Conservation (phyloP, 2,888 invertebrate genomes). For the Druceiella hillmani region DNA sequence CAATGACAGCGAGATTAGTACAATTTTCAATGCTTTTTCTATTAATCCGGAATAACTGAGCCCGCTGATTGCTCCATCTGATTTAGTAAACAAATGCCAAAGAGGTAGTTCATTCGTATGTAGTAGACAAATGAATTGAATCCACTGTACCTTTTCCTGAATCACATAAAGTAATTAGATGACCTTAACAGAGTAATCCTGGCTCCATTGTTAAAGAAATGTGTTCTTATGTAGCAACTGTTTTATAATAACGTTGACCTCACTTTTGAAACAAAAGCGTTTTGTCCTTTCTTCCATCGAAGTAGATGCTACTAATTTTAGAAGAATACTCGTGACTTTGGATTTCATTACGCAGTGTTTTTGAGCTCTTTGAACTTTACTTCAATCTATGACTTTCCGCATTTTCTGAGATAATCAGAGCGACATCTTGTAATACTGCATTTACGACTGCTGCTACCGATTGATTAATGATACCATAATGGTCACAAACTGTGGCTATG, state of each 20-base stretch:
- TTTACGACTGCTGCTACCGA: slow-evolving; percentile 19
- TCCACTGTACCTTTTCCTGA: slow-evolving; percentile 9
- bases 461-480: slow-evolving; percentile 19
- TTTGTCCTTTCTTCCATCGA: slow-evolving; percentile 24
- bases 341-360: slow-evolving; percentile 9
- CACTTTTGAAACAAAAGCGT: slow-evolving; percentile 15
- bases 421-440: slow-evolving; percentile 20
- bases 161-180: slow-evolving; percentile 10
- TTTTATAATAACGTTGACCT: slow-evolving; percentile 9
- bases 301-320: slow-evolving; percentile 16
- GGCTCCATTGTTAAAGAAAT: slow-evolving; percentile 4
- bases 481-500: slow-evolving; percentile 15
- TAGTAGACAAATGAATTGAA: slow-evolving; percentile 20
- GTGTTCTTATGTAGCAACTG: slow-evolving; percentile 9
- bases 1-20: slow-evolving; percentile 11
- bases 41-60: slow-evolving; percentile 25
- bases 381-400: slow-evolving; percentile 19
- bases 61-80: slow-evolving; percentile 25
- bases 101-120: slow-evolving; percentile 26
- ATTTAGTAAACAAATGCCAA: slow-evolving; percentile 23
- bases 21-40: slow-evolving; percentile 22
- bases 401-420: slow-evolving; percentile 18
- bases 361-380: slow-evolving; percentile 21
- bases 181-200: slow-evolving; percentile 10
- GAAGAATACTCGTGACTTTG: slow-evolving; percentile 5